Percentiles rank a stretch among this genome's conserved stretches.
phyloP scores from a whole-genome alignment of 2,888 invertebrate genomes.

The Gastrophysa polygoni region DNA sequence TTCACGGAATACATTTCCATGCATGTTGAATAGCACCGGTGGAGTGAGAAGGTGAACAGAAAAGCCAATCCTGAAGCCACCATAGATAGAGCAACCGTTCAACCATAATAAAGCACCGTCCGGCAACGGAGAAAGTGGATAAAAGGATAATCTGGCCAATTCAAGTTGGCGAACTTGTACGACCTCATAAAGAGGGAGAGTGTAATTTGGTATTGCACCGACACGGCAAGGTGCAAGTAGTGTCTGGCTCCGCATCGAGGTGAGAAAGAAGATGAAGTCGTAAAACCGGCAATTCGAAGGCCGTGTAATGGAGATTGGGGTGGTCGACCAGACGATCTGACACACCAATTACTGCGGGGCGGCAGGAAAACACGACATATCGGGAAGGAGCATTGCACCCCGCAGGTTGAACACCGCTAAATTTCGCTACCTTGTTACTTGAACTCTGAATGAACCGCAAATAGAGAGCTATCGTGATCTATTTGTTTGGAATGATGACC shows the following conservation, averaged over 20 bases:
- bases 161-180: slow-evolving; percentile 17
- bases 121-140: slow-evolving; percentile 2
- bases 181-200: slow-evolving; percentile 15
- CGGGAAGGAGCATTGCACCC: too few species aligned
- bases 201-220: slow-evolving; percentile 17
- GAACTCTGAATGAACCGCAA: too few species aligned
- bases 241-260: slow-evolving; percentile 19
- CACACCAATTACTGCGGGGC: slow-evolving; percentile 17
- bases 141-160: slow-evolving; percentile 13
- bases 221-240: slow-evolving; percentile 25
- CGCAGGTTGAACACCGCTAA: too few species aligned
- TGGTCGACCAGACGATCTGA: slow-evolving; percentile 32
- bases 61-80: background rate
- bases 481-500: too few species aligned
- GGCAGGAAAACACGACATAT: slow-evolving; percentile 19
- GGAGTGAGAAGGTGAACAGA: too few species aligned
- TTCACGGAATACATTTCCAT: too few species aligned
- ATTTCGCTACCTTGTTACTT: too few species aligned
- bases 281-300: slow-evolving; percentile 51
- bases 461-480: too few species aligned
- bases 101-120: background rate
- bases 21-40: too few species aligned
- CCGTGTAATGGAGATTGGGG: slow-evolving; percentile 51
- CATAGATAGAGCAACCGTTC: background rate
- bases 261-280: slow-evolving; percentile 47